Percentiles rank a stretch among this genome's conserved stretches.
phyloP scores from a whole-genome alignment of 2,888 invertebrate species.

The Timema podura region DNA sequence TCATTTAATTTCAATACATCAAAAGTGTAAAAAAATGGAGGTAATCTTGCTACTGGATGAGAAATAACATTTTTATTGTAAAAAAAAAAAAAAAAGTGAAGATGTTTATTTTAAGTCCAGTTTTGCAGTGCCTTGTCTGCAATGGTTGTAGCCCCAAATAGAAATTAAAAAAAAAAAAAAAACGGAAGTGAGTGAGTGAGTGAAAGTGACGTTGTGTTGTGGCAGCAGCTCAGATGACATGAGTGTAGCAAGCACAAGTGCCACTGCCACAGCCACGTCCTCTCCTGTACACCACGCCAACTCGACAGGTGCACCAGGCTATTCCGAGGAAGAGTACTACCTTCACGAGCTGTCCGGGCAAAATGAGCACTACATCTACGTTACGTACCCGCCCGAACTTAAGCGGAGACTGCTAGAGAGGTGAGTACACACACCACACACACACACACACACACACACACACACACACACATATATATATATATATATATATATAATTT shows the following conservation, averaged over 20 bases:
- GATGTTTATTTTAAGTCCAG: too few species aligned
- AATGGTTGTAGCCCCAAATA: too few species aligned
- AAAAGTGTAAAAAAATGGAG: too few species aligned
- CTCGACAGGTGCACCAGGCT: conserved; percentile 42
- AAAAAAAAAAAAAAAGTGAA: too few species aligned
- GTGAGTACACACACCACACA: conserved; percentile 50
- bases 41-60: too few species aligned
- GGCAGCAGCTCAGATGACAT: conserved; percentile 62
- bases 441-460: too few species aligned
- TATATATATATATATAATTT: too few species aligned
- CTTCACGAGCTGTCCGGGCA: conserved; percentile 47
- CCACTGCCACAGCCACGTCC: conserved; percentile 63
- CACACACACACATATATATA: too few species aligned
- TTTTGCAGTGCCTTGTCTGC: too few species aligned
- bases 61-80: too few species aligned
- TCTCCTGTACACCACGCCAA: conserved; percentile 55
- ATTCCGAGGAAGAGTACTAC: conserved; percentile 48
- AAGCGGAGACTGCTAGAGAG: conserved; percentile 78
- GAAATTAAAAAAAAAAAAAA: too few species aligned
- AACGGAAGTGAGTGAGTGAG: background rate
- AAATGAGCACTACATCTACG: conserved; percentile 71
- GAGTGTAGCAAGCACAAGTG: conserved; percentile 62
- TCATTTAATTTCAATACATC: too few species aligned
- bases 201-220: background rate
- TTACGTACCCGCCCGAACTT: conserved; percentile 81